Evolutionary conservation across 2,888 invertebrate species (phyloP).

Genomic region (Nephrotoma guestfalica): DNA sequence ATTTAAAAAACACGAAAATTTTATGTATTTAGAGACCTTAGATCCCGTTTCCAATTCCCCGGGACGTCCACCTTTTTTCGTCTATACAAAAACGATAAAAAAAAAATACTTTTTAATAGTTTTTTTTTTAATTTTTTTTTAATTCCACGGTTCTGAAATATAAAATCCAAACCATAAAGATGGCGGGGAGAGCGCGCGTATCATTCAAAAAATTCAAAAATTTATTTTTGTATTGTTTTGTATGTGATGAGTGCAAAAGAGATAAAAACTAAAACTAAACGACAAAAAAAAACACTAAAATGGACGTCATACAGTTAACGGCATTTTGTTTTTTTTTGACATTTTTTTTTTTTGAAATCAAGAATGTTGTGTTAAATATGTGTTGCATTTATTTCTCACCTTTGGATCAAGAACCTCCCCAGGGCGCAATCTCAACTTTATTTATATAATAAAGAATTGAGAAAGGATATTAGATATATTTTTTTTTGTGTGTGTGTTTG

Average conservation of each 20-base stretch:
- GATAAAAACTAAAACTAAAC: not conserved
- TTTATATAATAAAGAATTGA: conserved; percentile 13
- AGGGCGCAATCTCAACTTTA: conserved; percentile 50
- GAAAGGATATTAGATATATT: not conserved
- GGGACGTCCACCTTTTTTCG: conserved; percentile 40
- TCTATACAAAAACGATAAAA: not conserved
- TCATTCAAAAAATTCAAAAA: not conserved
- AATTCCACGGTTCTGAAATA: not conserved
- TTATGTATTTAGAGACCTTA: conserved; percentile 42
- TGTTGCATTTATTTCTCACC: conserved; percentile 33
- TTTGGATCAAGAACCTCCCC: conserved; percentile 62
- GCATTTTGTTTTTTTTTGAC: conserved; percentile 2
- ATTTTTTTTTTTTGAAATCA: conserved; percentile 6
- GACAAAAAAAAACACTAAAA: not conserved
- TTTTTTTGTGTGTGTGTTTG: conserved; percentile 5
- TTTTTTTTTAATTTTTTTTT: not conserved
- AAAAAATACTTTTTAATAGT: conserved; percentile 3
- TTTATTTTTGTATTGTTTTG: not conserved
- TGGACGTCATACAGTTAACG: not conserved
- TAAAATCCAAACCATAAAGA: not conserved
- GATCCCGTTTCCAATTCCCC: conserved; percentile 57
- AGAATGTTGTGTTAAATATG: not conserved
- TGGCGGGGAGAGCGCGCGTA: not conserved
- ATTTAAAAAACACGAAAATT: not conserved
- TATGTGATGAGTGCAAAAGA: not conserved